A percentile compares a stretch with the other conserved stretches of the same genome.
These are phyloP conservation scores for Nematolebias whitei DNA, from an alignment of 2,113 vertebrate genomes.

Conservation along the genomic window DNA sequence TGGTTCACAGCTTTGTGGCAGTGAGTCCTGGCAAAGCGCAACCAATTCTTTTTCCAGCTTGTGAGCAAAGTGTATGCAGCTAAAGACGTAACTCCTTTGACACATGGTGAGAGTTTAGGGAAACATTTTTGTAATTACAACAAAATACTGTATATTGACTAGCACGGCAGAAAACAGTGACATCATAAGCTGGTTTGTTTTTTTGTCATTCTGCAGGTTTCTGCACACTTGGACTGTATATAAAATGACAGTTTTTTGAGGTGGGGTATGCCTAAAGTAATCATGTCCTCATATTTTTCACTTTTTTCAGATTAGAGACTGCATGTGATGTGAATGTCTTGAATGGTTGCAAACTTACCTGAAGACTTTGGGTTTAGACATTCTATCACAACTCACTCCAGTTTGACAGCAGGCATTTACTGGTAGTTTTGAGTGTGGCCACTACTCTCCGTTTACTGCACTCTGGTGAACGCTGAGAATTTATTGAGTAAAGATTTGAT, in stretches of 20 bases:
- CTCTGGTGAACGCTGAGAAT: neutral
- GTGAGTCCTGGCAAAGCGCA: slow-evolving; percentile 37
- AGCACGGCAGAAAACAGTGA: slow-evolving; percentile 4
- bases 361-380: neutral
- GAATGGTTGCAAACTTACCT: neutral
- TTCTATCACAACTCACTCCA: slow-evolving; percentile 3
- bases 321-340: slow-evolving; percentile 5
- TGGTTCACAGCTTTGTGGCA: slow-evolving; percentile 52
- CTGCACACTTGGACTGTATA: slow-evolving; percentile 1
- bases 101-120: slow-evolving; percentile 28
- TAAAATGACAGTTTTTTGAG: neutral
- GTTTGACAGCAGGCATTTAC: neutral
- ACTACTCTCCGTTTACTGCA: neutral
- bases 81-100: slow-evolving; percentile 41
- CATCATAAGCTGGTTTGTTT: neutral
- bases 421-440: neutral
- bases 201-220: neutral
- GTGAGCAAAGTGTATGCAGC: slow-evolving; percentile 36
- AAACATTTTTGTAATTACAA: slow-evolving; percentile 22
- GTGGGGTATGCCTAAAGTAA: too few species aligned
- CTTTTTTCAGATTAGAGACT: slow-evolving; percentile 10
- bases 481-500: neutral
- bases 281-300: neutral
- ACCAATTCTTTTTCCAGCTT: slow-evolving; percentile 48
- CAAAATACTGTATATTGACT: slow-evolving; percentile 19